Base-by-base conservation (phyloP, 2,797 vertebrate genomes). In the Chiroxiphia lanceolata region DNA sequence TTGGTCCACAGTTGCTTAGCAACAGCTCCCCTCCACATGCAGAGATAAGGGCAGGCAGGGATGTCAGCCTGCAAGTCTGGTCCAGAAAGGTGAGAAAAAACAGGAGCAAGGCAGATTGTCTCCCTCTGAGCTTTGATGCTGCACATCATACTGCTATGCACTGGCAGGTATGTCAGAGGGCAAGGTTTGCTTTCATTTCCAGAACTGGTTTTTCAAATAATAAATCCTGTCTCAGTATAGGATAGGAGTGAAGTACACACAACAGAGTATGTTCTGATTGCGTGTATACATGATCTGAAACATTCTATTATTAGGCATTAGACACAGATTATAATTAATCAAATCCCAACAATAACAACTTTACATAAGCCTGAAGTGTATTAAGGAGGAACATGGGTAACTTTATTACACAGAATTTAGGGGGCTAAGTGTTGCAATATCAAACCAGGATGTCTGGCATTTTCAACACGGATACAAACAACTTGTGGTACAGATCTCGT, bases 1-100 rank as follows among this genome's bases (percentile, higher is more conserved):
- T 69, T 57, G 60, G 47, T 45, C 60, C 65, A 69, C 25, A 2
- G 80, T 96, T 85, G 83, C 97, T 92, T 94, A 95, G 96, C 96
- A 97, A 97, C 93, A 53, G 64, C 75, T 72, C 22, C 57, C 75
- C 87, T 90, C 67, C 4, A 1, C 54, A 47, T 17, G 65, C 33
- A 83, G 72, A 34, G 81, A 79, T 59, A 69, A 87, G 27, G 64
- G 42, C 72, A 77, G 68, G 36, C 81, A 89, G 79, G 21, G 60
- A 89, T 91, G 64, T 16, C 67, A 77, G 50, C 56, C 60, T 71
- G 65, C 59, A 60, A 91, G 15, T 59, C 57, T 63, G 40, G 86
- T 59, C 44, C 33, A 61, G 33, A 36, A 91, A 97, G 85, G 93
- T 90, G 89, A 75, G 94, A 83, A 76, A 89, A 84, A 74, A 27